phyloP scores from a whole-genome alignment of 2,888 invertebrate genomes.

The Glyphotaelius pellucidus region DNA sequence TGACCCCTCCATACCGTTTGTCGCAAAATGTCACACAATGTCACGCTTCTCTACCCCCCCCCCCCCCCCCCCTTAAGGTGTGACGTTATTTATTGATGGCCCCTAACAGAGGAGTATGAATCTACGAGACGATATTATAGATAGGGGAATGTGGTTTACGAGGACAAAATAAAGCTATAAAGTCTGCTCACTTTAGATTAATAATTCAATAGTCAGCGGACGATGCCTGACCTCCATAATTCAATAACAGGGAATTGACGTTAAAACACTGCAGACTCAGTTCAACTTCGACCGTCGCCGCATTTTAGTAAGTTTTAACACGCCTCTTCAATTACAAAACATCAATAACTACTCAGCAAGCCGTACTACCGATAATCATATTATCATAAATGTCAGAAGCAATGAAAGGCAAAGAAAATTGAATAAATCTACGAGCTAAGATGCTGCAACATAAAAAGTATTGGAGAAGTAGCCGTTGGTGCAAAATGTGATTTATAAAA shows the following conservation, averaged over 20 bases:
- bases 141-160: too few species aligned
- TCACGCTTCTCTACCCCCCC: too few species aligned
- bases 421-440: background rate
- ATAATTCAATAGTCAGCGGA: background rate
- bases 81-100: too few species aligned
- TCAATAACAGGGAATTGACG: background rate
- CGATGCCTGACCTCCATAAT: background rate
- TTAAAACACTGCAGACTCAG: background rate
- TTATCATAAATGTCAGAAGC: too few species aligned
- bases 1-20: too few species aligned
- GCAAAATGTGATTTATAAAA: background rate
- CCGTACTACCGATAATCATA: too few species aligned
- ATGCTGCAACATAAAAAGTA: background rate
- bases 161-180: too few species aligned
- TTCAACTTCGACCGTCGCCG: background rate
- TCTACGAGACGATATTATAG: too few species aligned
- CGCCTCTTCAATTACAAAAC: background rate
- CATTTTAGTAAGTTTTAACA: background rate
- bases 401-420: background rate
- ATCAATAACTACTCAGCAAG: background rate
- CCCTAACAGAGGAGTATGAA: too few species aligned
- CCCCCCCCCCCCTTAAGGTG: too few species aligned
- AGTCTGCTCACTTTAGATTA: too few species aligned
- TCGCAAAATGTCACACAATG: too few species aligned
- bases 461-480: background rate